A percentile compares a stretch with the other conserved stretches of the same genome.
Conservation (phyloP, 2,113 vertebrate species). For the Eulacestoma nigropectus region DNA sequence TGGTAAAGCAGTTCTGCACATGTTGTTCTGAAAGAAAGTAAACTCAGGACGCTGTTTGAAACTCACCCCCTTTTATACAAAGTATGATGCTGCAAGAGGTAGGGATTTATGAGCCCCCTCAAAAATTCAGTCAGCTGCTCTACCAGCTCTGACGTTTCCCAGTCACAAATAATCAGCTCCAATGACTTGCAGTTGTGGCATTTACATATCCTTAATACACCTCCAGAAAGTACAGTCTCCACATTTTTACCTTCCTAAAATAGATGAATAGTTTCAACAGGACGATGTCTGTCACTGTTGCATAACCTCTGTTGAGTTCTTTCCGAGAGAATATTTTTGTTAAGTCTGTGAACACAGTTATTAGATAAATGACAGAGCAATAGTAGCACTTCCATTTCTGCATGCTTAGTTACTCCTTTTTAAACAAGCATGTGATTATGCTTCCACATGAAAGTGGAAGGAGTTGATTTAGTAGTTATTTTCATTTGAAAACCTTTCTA, state of each 20-base stretch:
- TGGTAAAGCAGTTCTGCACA: background rate
- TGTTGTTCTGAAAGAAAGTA: background rate
- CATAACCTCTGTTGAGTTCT: background rate
- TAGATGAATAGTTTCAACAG: background rate
- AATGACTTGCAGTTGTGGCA: accelerated
- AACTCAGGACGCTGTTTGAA: background rate
- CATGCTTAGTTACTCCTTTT: background rate
- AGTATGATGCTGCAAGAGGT: background rate
- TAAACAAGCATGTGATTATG: background rate
- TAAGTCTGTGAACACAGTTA: background rate
- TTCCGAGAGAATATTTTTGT: background rate
- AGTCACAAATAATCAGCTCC: background rate
- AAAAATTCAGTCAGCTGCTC: background rate
- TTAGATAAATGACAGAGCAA: background rate
- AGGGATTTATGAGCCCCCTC: background rate
- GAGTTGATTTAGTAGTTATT: background rate
- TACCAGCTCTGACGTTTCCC: background rate
- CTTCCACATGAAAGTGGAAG: background rate
- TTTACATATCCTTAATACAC: background rate
- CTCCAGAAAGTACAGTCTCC: background rate
- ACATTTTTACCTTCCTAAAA: background rate
- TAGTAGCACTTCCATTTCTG: background rate
- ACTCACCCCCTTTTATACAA: background rate
- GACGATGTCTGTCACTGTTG: background rate
- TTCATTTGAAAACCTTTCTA: background rate